These are phyloP conservation scores for Mus spretus DNA, from an alignment of 2,797 vertebrate species.

Conservation along the genomic window DNA sequence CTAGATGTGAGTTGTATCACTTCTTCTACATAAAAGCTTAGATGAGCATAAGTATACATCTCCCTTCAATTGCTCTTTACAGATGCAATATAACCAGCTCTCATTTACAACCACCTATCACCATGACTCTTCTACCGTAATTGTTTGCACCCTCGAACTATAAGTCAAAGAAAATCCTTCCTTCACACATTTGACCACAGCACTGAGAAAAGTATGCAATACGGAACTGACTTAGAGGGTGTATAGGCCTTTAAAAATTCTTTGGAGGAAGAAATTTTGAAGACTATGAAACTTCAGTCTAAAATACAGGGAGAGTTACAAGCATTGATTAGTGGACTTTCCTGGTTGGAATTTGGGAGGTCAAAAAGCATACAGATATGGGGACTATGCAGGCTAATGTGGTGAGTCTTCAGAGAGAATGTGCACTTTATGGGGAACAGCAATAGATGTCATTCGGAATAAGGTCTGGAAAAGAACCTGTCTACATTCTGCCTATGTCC, in stretches of 20 bases:
- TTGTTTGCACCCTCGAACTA: background rate
- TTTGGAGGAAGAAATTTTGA: background rate
- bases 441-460: background rate
- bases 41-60: too few species aligned
- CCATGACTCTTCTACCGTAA: background rate
- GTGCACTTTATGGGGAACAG: fast-evolving
- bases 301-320: too few species aligned
- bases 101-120: background rate
- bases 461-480: background rate
- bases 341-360: background rate
- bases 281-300: background rate
- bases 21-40: background rate
- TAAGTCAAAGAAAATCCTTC: background rate
- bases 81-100: background rate
- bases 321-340: background rate
- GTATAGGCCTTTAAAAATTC: background rate
- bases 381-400: background rate
- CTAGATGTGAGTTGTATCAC: background rate
- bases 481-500: background rate
- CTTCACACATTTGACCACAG: background rate
- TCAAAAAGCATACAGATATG: background rate
- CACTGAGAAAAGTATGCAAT: background rate
- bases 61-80: background rate
- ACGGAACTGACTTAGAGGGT: background rate
- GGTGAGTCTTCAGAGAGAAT: background rate